These are phyloP conservation scores for Vidua macroura DNA, from an alignment of 2,113 vertebrate species.

Conservation along the genomic window DNA sequence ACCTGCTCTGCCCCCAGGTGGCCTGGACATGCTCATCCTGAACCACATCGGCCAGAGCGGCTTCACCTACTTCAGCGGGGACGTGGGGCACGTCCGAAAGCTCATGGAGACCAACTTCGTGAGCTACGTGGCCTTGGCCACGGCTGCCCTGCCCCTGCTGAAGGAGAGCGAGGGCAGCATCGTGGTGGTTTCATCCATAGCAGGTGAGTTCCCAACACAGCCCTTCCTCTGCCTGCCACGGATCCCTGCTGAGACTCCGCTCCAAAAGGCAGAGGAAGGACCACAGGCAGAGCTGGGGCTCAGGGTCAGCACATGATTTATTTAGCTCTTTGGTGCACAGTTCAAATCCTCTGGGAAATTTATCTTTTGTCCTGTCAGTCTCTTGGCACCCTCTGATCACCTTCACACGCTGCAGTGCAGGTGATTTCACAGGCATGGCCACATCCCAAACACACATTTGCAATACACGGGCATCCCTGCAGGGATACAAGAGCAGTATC, in stretches of 20 bases:
- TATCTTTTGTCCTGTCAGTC: not conserved
- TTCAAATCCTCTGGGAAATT: not conserved
- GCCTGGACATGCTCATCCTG: slow-evolving; percentile 78
- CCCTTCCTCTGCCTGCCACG: not conserved
- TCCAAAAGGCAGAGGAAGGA: not conserved
- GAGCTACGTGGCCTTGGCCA: slow-evolving; percentile 71
- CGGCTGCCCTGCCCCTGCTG: slow-evolving; percentile 71
- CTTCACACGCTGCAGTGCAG: fast-evolving
- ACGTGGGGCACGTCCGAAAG: not conserved
- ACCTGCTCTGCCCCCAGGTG: slow-evolving; percentile 53
- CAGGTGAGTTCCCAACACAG: slow-evolving; percentile 55
- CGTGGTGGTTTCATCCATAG: slow-evolving; percentile 63
- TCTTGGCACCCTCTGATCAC: not conserved
- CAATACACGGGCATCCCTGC: fast-evolving
- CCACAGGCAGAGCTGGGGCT: not conserved
- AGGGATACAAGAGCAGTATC: not conserved
- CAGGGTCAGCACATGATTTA: fast-evolving
- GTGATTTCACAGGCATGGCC: not conserved
- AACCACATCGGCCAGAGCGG: slow-evolving; percentile 57
- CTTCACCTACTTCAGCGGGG: slow-evolving; percentile 28
- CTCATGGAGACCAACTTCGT: slow-evolving; percentile 72
- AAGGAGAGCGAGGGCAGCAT: slow-evolving; percentile 73
- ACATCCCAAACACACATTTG: fast-evolving
- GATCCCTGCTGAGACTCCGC: not conserved
- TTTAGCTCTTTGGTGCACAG: not conserved